A percentile compares a stretch with the other conserved stretches of the same genome.
Conservation (phyloP, 1,140 invertebrate genomes). For the Homarus americanus region DNA sequence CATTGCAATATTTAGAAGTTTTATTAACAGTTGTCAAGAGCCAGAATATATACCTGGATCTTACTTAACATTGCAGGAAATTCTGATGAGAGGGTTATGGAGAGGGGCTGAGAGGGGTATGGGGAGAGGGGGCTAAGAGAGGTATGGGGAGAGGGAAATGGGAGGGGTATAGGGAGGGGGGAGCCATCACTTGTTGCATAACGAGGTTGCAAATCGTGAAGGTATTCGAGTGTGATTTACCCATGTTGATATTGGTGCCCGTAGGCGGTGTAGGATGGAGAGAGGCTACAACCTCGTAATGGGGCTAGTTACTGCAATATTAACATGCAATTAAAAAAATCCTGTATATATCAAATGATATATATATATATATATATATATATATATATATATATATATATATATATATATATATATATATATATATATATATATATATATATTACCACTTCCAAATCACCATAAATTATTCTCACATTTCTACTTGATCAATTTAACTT, state of each 20-base stretch:
- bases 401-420: slow-evolving; percentile 6
- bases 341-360: background rate
- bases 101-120: too few relatives aligned
- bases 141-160: background rate
- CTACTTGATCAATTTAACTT: too few relatives aligned
- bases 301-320: too few relatives aligned
- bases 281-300: too few relatives aligned
- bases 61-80: too few relatives aligned
- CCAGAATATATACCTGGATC: too few relatives aligned
- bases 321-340: too few relatives aligned
- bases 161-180: background rate
- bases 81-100: too few relatives aligned
- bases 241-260: background rate
- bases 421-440: background rate
- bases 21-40: too few relatives aligned
- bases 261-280: background rate
- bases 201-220: background rate
- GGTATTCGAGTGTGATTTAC: background rate
- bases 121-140: background rate
- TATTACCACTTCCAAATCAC: too few relatives aligned
- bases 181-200: background rate
- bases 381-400: background rate
- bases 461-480: too few relatives aligned
- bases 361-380: background rate
- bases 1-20: too few relatives aligned